Percentiles rank a stretch among this genome's conserved stretches.
phyloP scores from a whole-genome alignment of 2,113 vertebrate genomes.

The Baryphthengus martii region DNA sequence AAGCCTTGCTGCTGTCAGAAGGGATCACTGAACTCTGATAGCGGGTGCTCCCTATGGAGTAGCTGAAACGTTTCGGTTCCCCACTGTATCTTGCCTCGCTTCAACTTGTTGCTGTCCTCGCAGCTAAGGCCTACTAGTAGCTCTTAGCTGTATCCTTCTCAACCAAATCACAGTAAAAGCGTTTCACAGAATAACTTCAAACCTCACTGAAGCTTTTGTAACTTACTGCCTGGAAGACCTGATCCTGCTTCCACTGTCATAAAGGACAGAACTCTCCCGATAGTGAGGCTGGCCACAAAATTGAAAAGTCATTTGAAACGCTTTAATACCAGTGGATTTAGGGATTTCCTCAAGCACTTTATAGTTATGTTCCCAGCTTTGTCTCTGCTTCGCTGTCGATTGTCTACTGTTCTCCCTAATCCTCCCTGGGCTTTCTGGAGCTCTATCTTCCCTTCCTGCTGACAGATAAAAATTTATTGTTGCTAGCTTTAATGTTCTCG shows the following conservation, averaged over 20 bases:
- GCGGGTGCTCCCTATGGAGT: neutral
- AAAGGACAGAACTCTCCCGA: neutral
- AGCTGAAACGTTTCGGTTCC: neutral
- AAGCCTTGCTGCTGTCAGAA: neutral
- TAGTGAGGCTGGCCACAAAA: neutral
- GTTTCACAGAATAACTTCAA: neutral
- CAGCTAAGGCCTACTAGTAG: neutral
- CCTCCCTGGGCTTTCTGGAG: conserved; percentile 27
- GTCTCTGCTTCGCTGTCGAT: conserved; percentile 37
- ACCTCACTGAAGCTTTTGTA: neutral
- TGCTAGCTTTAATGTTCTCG: neutral
- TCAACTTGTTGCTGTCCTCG: neutral
- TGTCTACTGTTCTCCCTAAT: conserved; percentile 52
- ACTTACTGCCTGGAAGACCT: neutral
- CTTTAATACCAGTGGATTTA: conserved; percentile 49
- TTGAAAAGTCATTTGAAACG: conserved; percentile 32
- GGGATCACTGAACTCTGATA: neutral
- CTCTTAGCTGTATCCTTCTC: neutral
- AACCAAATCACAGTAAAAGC: neutral
- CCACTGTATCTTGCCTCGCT: neutral
- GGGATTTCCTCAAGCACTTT: conserved; percentile 67
- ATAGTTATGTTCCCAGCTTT: conserved; percentile 61
- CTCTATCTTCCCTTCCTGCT: conserved; percentile 14
- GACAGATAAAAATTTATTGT: conserved; percentile 35
- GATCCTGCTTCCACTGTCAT: neutral